Conservation (phyloP, 2,888 invertebrate genomes). For the Nemoura dubitans region DNA sequence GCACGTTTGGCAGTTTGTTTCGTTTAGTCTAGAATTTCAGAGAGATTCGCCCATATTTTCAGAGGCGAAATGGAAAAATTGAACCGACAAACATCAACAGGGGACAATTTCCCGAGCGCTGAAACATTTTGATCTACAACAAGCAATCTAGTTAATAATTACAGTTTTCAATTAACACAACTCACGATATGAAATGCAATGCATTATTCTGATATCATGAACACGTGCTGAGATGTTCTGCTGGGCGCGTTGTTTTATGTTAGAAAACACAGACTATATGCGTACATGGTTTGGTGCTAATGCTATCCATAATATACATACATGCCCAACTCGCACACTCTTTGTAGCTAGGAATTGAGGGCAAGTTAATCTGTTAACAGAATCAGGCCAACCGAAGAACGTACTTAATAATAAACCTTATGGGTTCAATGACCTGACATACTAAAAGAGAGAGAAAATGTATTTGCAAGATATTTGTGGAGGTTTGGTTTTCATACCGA, state of each 20-base stretch:
- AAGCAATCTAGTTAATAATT: neutral
- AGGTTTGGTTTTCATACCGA: slow-evolving; percentile 16
- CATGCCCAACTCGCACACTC: neutral
- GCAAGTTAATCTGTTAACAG: slow-evolving; percentile 38
- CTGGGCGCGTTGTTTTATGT: too few species aligned
- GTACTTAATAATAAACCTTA: slow-evolving; percentile 32
- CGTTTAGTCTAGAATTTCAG: too few species aligned
- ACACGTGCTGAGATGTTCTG: neutral
- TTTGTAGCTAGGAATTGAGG: slow-evolving; percentile 32
- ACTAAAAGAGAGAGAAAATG: slow-evolving; percentile 14
- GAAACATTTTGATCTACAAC: too few species aligned
- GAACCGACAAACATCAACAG: too few species aligned
- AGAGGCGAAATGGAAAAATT: too few species aligned
- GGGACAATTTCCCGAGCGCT: too few species aligned
- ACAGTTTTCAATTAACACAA: neutral
- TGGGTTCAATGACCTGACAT: slow-evolving; percentile 42
- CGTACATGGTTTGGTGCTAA: too few species aligned
- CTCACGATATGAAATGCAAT: neutral
- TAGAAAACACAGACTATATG: too few species aligned
- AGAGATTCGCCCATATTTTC: too few species aligned
- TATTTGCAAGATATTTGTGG: slow-evolving; percentile 26
- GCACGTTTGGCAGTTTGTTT: too few species aligned
- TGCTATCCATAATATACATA: neutral
- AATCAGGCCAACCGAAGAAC: slow-evolving; percentile 39
- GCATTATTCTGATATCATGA: neutral